Evolutionary conservation across 2,888 invertebrate species (phyloP).

Genomic region (Pristionchus maxplancki): DNA sequence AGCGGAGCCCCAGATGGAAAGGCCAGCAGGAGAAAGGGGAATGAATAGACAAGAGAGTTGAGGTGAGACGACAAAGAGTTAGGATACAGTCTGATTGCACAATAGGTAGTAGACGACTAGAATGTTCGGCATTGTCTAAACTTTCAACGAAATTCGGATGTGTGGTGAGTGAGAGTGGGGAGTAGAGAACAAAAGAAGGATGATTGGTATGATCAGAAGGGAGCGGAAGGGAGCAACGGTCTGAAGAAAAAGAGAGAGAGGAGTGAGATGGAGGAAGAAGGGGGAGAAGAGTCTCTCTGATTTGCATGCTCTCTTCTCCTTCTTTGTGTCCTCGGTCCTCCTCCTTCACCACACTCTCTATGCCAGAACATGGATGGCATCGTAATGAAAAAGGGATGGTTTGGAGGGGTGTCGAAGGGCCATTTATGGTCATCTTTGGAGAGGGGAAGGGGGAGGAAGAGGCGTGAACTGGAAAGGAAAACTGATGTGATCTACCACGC

Average conservation of each 20-base stretch:
- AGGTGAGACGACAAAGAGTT: neutral
- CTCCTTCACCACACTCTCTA: neutral
- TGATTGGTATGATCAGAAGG: slow-evolving; percentile 31
- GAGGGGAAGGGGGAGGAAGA: neutral
- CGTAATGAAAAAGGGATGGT: neutral
- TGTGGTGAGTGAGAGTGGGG: no score
- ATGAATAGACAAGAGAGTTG: neutral
- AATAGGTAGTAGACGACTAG: no score
- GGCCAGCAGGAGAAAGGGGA: neutral
- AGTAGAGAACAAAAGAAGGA: neutral
- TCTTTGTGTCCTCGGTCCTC: neutral
- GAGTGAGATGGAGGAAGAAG: neutral
- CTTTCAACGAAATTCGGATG: no score
- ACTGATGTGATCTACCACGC: neutral
- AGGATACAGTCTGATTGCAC: neutral
- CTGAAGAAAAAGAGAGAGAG: neutral
- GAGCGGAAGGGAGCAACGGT: neutral
- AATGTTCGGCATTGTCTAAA: no score
- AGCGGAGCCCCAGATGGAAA: slow-evolving; percentile 9
- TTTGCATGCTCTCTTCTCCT: neutral
- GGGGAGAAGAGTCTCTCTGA: neutral
- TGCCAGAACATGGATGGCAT: neutral
- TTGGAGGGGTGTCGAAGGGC: neutral
- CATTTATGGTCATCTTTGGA: neutral
- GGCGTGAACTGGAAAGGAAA: neutral